Percentiles rank a stretch among this genome's conserved stretches.
phyloP scores from a whole-genome alignment of 2,797 vertebrate genomes.

The Thamnophis elegans region DNA sequence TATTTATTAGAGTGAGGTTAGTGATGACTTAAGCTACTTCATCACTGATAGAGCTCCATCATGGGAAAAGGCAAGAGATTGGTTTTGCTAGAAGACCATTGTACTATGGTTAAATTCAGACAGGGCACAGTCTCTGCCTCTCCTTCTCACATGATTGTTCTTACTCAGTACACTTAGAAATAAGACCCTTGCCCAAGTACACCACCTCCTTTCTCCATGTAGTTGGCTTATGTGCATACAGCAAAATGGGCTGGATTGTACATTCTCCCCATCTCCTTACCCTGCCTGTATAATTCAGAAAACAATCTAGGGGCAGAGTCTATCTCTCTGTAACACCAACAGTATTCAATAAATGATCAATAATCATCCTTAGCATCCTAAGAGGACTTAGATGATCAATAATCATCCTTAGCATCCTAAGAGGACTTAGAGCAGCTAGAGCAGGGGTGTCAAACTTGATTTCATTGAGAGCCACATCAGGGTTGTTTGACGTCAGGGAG shows the following conservation, averaged over 20 bases:
- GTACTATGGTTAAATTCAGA: neutral
- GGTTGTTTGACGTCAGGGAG: too few species aligned
- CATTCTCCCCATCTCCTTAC: conserved; percentile 5
- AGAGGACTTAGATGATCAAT: conserved; percentile 26
- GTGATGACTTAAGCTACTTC: neutral
- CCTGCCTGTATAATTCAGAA: conserved; percentile 24
- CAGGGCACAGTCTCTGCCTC: neutral
- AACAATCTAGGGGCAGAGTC: conserved; percentile 23
- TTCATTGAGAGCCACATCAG: too few species aligned
- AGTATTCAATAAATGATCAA: conserved; percentile 34
- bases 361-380: conserved; percentile 24
- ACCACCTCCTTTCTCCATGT: neutral
- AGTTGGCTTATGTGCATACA: neutral
- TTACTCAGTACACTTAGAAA: neutral
- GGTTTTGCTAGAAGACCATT: neutral
- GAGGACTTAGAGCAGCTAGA: conserved; percentile 10
- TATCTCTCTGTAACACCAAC: conserved; percentile 13
- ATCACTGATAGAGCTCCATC: neutral
- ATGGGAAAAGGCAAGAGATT: neutral
- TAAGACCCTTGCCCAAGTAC: neutral
- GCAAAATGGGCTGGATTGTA: conserved; percentile 17
- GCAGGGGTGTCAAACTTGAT: too few species aligned
- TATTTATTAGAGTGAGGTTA: neutral
- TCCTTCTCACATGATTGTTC: neutral
- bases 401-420: conserved; percentile 21